These are phyloP conservation scores for Colistium nudipinnis DNA, from an alignment of 2,113 vertebrate species.

Conservation along the genomic window DNA sequence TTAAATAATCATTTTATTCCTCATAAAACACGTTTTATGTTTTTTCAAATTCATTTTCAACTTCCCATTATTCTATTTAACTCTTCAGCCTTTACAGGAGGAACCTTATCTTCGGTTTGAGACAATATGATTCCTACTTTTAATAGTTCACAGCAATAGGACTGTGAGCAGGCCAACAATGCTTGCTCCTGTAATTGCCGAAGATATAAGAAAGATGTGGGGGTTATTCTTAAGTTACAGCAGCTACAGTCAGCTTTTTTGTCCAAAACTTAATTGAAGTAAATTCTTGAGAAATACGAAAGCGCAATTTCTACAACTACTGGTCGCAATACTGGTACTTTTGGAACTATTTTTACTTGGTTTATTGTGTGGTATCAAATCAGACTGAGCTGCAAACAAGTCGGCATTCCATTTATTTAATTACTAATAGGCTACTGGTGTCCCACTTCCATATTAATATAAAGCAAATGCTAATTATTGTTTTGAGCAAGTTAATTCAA, in stretches of 20 bases:
- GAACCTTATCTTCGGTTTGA: slow-evolving; percentile 29
- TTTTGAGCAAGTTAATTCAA: slow-evolving; percentile 71
- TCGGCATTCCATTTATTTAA: slow-evolving; percentile 59
- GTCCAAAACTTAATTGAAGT: slow-evolving; percentile 20
- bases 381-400: slow-evolving; percentile 55
- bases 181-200: slow-evolving; percentile 42
- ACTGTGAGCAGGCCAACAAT: slow-evolving; percentile 47
- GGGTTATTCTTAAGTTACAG: slow-evolving; percentile 30
- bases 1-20: background rate
- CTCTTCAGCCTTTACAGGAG: slow-evolving; percentile 17
- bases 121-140: slow-evolving; percentile 48
- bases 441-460: slow-evolving; percentile 73
- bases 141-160: slow-evolving; percentile 25
- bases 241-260: slow-evolving; percentile 26
- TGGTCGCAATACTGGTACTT: background rate
- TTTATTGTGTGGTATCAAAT: slow-evolving; percentile 48
- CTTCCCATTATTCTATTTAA: slow-evolving; percentile 31
- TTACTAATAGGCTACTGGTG: slow-evolving; percentile 52
- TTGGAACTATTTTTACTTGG: background rate
- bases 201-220: slow-evolving; percentile 24
- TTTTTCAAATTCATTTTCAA: slow-evolving; percentile 40
- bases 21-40: background rate
- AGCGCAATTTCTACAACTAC: background rate
- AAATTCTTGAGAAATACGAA: slow-evolving; percentile 4
- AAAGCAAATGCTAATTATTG: slow-evolving; percentile 75